Evolutionary conservation across 2,888 invertebrate species (phyloP), one percentile per base, ranked within the genome.

Genomic region (Cheilosia vernalis): DNA sequence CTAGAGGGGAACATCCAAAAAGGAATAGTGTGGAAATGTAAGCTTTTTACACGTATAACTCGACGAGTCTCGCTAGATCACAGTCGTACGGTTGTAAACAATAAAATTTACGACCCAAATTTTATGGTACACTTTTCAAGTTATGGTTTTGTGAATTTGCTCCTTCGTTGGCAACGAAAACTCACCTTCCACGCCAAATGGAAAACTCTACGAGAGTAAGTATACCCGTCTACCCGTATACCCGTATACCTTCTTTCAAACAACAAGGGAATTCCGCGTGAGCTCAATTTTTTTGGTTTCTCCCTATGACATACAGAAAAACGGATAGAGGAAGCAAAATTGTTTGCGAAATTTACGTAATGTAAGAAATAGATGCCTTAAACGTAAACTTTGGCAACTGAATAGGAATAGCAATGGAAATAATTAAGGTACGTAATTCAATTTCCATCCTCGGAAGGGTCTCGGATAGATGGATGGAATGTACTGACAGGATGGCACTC

Each of bases 321-420:
- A n/a, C 6, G 27, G 27, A 27, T 27, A 40, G 56, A 21, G 37
- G 27, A 47, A 24, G 64, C 53, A 67, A 66, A 67, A 63, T 51
- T 51, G 30, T 55, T 17, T 51, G 51, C 30, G 51, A 55, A 64
- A 66, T 72, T 67, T 72, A 53, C 58, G 19, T 47, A 76, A 27
- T 33, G 47, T 64, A 58, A 64, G 63, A 53, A 19, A 40, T 37
- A 70, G 56, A 64, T 56, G 17, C 44, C 44, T 17, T 56, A 30
- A 30, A 40, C 19, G 24, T 33, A n/a, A 42, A 37, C 49, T 49
- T 44, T 53, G 30, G 73, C 21, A 42, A 21, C 63, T 27, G 84
- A 79, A 84, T 80, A 64, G 70, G 84, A 79, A 84, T 80, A 64
- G 70, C 58, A 84, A 84, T 84, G 80, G 30, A 84, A 84, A 70